Base-by-base conservation (phyloP, 2,113 vertebrate species). In the Anseranas semipalmata region DNA sequence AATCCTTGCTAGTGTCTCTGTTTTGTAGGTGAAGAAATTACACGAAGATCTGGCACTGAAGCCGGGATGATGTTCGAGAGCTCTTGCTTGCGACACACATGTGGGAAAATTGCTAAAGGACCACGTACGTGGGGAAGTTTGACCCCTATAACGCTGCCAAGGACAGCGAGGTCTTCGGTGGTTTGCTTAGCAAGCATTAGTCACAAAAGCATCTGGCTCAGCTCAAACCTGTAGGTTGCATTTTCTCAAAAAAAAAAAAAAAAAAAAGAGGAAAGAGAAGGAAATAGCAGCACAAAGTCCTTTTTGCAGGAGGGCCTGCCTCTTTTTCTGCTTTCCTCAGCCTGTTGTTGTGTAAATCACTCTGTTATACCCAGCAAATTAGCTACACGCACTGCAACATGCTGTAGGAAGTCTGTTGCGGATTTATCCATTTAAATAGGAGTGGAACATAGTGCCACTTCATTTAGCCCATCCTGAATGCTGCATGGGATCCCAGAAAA, bases 131-230 rank as follows among this genome's bases (percentile, higher is more conserved):
- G 90, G 55, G 46, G 45, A 86, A 70, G 65, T 74, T 41, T 95
- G 90, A 96, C 93, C 90, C 79, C 58, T 78, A 1, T 2, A 18
- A 63, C 5, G 55, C 87, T 90, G 87, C 93, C 94, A 97, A 97
- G 93, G 91, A 73, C 75, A 80, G n/a, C 5, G 12, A 71, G 78
- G 53, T 43, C 88, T 93, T 80, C 1, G 32, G 39, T 76, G 68
- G 88, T 82, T 87, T 87, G 73, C 85, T 95, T 84, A 68, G 85
- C 46, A 82, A 90, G 59, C 50, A 6, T 79, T 79, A 78, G 75
- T 94, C 89, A 90, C 84, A 86, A 63, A 90, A 87, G 68, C 82
- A 48, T 87, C 85, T 90, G 90, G 65, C 86, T 94, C 81, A 85
- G 82, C 81, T 86, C 82, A 88, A 79, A 89, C 80, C 77, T 90